phyloP scores from a whole-genome alignment of 2,113 vertebrate genomes.

The Aramus guarauna region DNA sequence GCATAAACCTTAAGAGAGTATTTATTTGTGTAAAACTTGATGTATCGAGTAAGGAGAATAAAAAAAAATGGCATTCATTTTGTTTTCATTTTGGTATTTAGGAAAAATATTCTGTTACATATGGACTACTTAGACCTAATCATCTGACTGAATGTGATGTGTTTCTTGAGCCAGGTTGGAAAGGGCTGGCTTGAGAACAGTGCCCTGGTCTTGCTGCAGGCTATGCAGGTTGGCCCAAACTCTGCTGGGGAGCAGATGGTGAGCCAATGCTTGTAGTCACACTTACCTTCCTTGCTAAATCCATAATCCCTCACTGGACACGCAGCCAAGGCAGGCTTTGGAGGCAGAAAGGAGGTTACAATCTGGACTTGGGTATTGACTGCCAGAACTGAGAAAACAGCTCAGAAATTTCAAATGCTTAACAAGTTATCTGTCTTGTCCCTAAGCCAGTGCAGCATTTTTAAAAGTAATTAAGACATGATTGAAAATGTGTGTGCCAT shows the following conservation, averaged over 20 bases:
- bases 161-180: constrained; percentile 95
- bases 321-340: constrained; percentile 99
- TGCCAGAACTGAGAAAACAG: constrained; percentile 96
- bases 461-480: constrained; percentile 99
- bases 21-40: constrained; percentile 89
- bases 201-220: constrained; percentile 99
- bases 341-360: constrained; percentile 99
- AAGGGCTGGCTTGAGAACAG: constrained; percentile 89
- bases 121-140: constrained; percentile 99
- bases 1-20: constrained; percentile 89
- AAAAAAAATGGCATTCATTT: constrained; percentile 84
- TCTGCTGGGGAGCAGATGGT: constrained; percentile 99
- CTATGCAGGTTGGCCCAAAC: constrained; percentile 98
- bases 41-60: constrained; percentile 81
- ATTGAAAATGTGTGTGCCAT: constrained; percentile 93
- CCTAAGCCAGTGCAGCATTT: constrained; percentile 93
- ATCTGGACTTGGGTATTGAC: constrained; percentile 93
- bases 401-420: constrained; percentile 99
- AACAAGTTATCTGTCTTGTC: constrained; percentile 99
- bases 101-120: constrained; percentile 98
- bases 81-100: constrained; percentile 90
- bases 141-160: constrained; percentile 99
- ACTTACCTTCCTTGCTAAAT: constrained; percentile 99
- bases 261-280: constrained; percentile 99
- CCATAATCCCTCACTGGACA: constrained; percentile 99